Percentiles rank a stretch among this genome's conserved stretches.
phyloP scores from a whole-genome alignment of 2,888 invertebrate genomes.

The Petrolisthes cinctipes region DNA sequence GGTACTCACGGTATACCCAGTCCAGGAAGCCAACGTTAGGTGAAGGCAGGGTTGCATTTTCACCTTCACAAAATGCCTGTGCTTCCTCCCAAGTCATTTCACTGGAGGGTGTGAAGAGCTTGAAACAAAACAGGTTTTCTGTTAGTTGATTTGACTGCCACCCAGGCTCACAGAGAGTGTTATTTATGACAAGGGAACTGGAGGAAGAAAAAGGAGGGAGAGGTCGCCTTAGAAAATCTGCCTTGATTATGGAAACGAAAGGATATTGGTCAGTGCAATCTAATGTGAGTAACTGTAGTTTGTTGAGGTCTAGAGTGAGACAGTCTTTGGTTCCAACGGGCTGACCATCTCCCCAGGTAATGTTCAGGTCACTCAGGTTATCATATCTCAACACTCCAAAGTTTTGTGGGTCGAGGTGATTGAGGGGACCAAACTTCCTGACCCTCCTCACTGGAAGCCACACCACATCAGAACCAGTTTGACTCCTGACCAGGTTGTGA shows the following conservation, averaged over 20 bases:
- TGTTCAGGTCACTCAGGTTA: neutral
- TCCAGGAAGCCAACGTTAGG: conserved; percentile 58
- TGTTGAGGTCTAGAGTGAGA: conserved; percentile 26
- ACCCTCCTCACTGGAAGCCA: conserved; percentile 36
- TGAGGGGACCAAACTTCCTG: conserved; percentile 14
- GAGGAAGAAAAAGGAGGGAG: neutral
- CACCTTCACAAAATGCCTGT: conserved; percentile 20
- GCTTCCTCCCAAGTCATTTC: conserved; percentile 47
- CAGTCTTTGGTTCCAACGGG: conserved; percentile 27
- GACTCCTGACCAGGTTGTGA: neutral
- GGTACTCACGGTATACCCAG: conserved; percentile 46
- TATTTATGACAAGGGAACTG: neutral
- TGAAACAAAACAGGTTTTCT: conserved; percentile 22
- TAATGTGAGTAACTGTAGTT: conserved; percentile 17
- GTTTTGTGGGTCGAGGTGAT: neutral
- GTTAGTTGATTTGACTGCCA: conserved; percentile 29
- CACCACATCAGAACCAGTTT: neutral
- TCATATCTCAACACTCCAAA: neutral
- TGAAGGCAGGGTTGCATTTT: conserved; percentile 33
- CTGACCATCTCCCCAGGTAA: conserved; percentile 33
- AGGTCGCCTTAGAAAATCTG: neutral
- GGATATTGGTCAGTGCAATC: conserved; percentile 19
- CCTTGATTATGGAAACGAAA: conserved; percentile 29
- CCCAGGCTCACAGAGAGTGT: conserved; percentile 2
- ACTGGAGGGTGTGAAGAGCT: neutral